phyloP scores from a whole-genome alignment of 1,140 invertebrate genomes.

The Drosophila pruinosa region DNA sequence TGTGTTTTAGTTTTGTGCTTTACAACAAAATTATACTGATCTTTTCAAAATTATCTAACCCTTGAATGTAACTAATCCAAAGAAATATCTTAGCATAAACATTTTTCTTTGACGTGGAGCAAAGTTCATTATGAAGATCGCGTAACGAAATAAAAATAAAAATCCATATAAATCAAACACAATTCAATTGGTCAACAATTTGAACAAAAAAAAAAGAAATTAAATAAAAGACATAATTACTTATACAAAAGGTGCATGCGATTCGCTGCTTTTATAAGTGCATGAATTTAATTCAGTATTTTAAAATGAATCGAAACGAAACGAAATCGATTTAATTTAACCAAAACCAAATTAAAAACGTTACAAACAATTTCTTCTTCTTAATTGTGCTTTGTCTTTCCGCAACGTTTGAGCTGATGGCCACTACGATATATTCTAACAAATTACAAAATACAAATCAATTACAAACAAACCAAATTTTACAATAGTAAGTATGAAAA shows the following conservation, averaged over 20 bases:
- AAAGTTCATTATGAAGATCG: slow-evolving; percentile 69
- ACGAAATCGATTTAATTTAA: slow-evolving; percentile 32
- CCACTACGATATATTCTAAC: slow-evolving; percentile 82
- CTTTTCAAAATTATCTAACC: slow-evolving; percentile 31
- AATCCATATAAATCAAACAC: slow-evolving; percentile 9
- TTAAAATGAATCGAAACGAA: slow-evolving; percentile 21
- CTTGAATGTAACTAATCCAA: slow-evolving; percentile 62
- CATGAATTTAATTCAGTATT: slow-evolving; percentile 27
- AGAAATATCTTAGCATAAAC: slow-evolving; percentile 49
- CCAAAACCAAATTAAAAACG: slow-evolving; percentile 41
- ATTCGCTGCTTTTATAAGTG: slow-evolving; percentile 40
- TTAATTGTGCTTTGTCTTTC: slow-evolving; percentile 83
- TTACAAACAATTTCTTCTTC: slow-evolving; percentile 79
- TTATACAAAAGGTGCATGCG: slow-evolving; percentile 45
- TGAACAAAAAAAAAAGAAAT: slow-evolving; percentile 7
- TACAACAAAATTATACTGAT: slow-evolving; percentile 8
- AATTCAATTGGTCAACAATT: slow-evolving; percentile 42
- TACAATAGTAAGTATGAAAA: slow-evolving; percentile 74
- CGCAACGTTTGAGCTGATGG: slow-evolving; percentile 83
- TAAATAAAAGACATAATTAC: slow-evolving; percentile 9
- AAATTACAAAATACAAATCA: slow-evolving; percentile 76
- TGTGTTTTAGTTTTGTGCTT: slow-evolving; percentile 7
- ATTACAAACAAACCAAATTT: slow-evolving; percentile 69
- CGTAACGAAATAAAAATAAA: slow-evolving; percentile 37
- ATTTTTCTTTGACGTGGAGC: slow-evolving; percentile 64